Evolutionary conservation across 1,140 invertebrate species (phyloP).

Genomic region (Galendromus occidentalis): DNA sequence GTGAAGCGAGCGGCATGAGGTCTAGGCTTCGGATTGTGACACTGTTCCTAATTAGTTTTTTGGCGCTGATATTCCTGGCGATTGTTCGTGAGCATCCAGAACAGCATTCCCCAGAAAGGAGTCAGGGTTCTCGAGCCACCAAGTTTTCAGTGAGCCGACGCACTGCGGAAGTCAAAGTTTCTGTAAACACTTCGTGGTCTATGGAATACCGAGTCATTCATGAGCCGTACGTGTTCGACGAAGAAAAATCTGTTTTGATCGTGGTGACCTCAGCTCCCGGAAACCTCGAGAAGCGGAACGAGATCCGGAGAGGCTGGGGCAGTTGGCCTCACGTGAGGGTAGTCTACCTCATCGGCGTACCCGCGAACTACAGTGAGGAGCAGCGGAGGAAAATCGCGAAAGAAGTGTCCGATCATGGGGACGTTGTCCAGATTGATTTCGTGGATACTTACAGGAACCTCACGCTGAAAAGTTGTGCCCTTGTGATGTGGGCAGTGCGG

Average conservation of each 20-base stretch:
- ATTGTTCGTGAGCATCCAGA: too few relatives aligned
- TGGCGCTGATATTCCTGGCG: too few relatives aligned
- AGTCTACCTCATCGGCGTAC: neutral
- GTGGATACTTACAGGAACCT: slow-evolving; percentile 18
- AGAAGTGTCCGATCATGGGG: neutral
- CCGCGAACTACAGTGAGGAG: neutral
- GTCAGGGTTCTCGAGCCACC: too few relatives aligned
- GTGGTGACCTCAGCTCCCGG: neutral
- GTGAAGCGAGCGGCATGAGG: too few relatives aligned
- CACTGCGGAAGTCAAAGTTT: too few relatives aligned
- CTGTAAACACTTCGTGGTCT: neutral
- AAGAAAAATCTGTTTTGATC: neutral
- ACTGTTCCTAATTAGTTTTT: too few relatives aligned
- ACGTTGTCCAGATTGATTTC: slow-evolving; percentile 22
- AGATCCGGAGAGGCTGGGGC: neutral
- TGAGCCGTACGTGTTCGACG: neutral
- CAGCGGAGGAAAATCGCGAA: neutral
- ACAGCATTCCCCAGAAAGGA: too few relatives aligned
- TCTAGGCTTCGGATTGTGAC: too few relatives aligned
- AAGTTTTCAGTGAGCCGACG: too few relatives aligned
- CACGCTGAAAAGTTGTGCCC: slow-evolving; percentile 17
- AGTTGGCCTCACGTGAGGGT: neutral
- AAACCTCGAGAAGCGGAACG: neutral
- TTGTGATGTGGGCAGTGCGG: slow-evolving; percentile 20
- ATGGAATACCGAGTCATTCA: neutral